Evolutionary conservation across 2,888 invertebrate genomes (phyloP), one percentile per base, ranked within the genome.

Genomic region (Mactromeris polynyma): DNA sequence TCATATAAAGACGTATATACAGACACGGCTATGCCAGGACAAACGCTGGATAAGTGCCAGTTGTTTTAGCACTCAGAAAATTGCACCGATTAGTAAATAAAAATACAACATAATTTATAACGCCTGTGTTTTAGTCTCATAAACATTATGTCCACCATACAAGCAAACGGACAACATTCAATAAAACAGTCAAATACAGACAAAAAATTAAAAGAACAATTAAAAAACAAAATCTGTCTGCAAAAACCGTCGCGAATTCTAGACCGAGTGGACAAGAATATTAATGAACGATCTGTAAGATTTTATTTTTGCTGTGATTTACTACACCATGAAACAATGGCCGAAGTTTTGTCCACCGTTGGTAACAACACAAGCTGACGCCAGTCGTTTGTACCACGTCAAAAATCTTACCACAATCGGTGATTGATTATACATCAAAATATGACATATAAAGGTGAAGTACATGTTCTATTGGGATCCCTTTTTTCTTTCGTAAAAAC

Each of bases 211-310:
- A 58, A 58, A 17, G 33, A 33, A 73, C 73, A 36, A 64, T 73
- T 73, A 36, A 73, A 73, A 31, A 73, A 33, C 17, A 33, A 73
- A 33, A 4, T 11, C 9, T n/a, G 9, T 26, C 26, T n/a, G 26
- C 33, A 73, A 36, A 31, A 36, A 31, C 26, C 33, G 73, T 73
- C 73, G 33, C 26, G 19, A 33, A 73, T 73, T 33, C 17, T 36
- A 73, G 73, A 73, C 36, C 36, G 19, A 73, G 36, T 36, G 31
- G 73, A 73, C 73, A 73, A 46, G 73, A 33, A 73, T 73, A 73
- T 73, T 73, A 73, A 73, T 73, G 73, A 73, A 73, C 73, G 26
- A 73, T 73, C 73, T 73, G 73, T 73, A 33, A 36, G 14, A 73
- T 33, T 73, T 73, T 26, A 73, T 73, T 73, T 26, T 36, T 64